Evolutionary conservation across 1,140 invertebrate species (phyloP).

Genomic region (Dendrolimus kikuchii): DNA sequence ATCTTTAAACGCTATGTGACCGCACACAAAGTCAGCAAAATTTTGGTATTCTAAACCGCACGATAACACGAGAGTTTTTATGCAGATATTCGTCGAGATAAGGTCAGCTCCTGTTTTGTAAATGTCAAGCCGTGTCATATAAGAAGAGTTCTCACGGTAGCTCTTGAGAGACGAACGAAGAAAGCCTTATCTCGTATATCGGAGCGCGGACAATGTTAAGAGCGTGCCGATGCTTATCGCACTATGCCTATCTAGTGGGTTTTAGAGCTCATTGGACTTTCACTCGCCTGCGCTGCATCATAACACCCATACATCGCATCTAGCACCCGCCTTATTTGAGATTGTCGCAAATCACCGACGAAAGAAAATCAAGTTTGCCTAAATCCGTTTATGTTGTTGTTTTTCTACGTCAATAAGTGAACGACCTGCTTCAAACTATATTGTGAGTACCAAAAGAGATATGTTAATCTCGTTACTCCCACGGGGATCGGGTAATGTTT

Average conservation of each 20-base stretch:
- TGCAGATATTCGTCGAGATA: conserved; percentile 18
- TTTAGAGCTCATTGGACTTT: conserved; percentile 50
- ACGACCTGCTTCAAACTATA: conserved; percentile 21
- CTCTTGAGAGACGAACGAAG: conserved; percentile 43
- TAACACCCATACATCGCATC: conserved; percentile 21
- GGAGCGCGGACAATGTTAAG: conserved; percentile 55
- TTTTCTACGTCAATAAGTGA: conserved; percentile 15
- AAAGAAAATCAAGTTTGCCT: background rate
- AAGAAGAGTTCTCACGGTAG: conserved; percentile 51
- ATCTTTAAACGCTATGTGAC: background rate
- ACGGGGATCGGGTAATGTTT: conserved; percentile 23
- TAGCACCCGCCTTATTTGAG: conserved; percentile 34
- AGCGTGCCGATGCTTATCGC: conserved; percentile 58
- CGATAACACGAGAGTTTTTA: conserved; percentile 12
- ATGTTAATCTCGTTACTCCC: conserved; percentile 35
- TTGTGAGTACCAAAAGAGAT: conserved; percentile 35
- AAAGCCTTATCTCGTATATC: conserved; percentile 61
- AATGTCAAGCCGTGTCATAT: conserved; percentile 37
- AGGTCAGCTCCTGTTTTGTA: conserved; percentile 36
- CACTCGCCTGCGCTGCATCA: conserved; percentile 25
- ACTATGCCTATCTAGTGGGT: conserved; percentile 35
- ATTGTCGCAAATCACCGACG: conserved; percentile 31
- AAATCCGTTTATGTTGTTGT: background rate
- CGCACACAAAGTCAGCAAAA: background rate
- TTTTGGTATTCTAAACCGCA: conserved; percentile 5